Conservation (phyloP, 2,113 vertebrate genomes). For the Malurus elegans region DNA sequence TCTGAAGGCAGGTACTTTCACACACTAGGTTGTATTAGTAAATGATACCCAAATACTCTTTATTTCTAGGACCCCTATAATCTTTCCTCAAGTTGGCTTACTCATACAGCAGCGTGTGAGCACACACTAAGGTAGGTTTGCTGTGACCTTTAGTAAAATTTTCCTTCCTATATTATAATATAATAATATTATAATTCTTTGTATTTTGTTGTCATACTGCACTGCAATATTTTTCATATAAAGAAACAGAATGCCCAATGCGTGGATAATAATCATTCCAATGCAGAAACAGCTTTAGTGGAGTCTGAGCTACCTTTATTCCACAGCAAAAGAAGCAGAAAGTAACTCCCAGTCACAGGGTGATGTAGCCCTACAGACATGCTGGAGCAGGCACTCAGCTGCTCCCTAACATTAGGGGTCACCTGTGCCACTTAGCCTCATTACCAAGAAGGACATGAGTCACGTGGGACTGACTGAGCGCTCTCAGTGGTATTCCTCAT, state of each 20-base stretch:
- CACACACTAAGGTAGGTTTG: not conserved
- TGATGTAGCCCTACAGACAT: not conserved
- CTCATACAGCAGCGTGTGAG: not conserved
- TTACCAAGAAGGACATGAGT: not conserved
- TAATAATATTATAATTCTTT: not conserved
- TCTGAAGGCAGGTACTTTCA: not conserved
- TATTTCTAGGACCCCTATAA: not conserved
- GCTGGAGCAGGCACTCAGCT: not conserved
- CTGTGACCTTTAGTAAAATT: not conserved
- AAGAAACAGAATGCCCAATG: not conserved
- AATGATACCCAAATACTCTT: not conserved
- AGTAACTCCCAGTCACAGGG: not conserved
- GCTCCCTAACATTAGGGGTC: not conserved
- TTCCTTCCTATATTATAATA: too few relatives aligned
- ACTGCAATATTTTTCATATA: not conserved
- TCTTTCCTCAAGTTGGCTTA: not conserved
- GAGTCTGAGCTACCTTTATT: not conserved
- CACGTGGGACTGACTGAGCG: not conserved
- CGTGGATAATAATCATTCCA: not conserved
- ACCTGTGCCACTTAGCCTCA: slow-evolving; percentile 34
- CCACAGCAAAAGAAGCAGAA: not conserved
- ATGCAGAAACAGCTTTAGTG: not conserved
- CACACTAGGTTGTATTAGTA: not conserved
- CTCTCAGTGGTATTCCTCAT: slow-evolving; percentile 21
- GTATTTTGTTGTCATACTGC: not conserved